A percentile compares a stretch with the other conserved stretches of the same genome.
Conservation (phyloP, 2,888 invertebrate species). For the Archaeoteleia sp. region DNA sequence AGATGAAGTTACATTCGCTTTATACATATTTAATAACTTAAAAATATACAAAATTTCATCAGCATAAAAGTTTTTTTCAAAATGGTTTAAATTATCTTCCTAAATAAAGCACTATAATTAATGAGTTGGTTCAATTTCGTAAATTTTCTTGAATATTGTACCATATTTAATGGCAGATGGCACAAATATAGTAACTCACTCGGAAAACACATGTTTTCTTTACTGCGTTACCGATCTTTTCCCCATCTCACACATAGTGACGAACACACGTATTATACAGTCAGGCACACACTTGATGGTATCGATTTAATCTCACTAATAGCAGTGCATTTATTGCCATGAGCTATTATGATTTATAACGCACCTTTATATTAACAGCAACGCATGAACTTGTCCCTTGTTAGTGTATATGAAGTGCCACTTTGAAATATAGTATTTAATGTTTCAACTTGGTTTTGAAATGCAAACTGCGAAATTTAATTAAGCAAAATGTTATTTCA, state of each 20-base stretch:
- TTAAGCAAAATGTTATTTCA: too few relatives aligned
- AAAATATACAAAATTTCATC: too few relatives aligned
- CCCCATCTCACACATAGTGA: too few relatives aligned
- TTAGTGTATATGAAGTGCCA: conserved; percentile 50
- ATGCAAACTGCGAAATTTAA: too few relatives aligned
- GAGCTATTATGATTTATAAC: conserved; percentile 69
- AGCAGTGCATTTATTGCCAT: conserved; percentile 58
- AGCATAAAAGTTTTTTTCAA: too few relatives aligned
- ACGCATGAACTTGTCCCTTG: conserved; percentile 61
- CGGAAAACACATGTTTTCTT: conserved; percentile 35
- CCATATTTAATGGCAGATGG: conserved; percentile 62
- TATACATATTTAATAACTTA: too few relatives aligned
- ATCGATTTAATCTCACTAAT: conserved; percentile 68
- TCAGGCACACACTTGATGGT: conserved; percentile 30
- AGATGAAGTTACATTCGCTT: too few relatives aligned
- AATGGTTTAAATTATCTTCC: too few relatives aligned
- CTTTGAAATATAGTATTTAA: conserved; percentile 15
- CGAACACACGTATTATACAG: conserved; percentile 4
- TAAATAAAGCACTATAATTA: too few relatives aligned
- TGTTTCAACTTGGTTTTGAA: neutral
- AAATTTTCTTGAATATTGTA: conserved; percentile 39
- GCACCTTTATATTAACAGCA: conserved; percentile 58
- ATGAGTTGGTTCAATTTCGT: too few relatives aligned
- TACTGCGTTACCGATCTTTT: neutral
- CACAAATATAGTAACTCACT: conserved; percentile 59